Evolutionary conservation across 2,113 vertebrate genomes (phyloP).

Genomic region (Nerophis ophidion): DNA sequence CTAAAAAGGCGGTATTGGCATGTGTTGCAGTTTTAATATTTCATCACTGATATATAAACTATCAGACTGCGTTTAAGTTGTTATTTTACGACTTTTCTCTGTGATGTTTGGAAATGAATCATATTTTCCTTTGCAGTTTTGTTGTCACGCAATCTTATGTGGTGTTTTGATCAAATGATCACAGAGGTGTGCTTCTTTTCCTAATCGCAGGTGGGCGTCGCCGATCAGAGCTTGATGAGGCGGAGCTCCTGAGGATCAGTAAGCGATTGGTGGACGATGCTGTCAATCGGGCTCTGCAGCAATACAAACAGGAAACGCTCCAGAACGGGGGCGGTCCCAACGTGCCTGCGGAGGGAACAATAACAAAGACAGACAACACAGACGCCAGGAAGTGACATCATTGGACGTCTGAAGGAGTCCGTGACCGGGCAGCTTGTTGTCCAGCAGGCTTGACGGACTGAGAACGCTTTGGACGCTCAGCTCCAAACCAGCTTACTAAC

Average conservation of each 20-base stretch:
- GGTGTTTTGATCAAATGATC: no score
- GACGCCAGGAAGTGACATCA: conserved; percentile 58
- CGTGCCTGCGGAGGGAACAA: conserved; percentile 33
- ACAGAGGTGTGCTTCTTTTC: background rate
- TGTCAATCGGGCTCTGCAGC: conserved; percentile 59
- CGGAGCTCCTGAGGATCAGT: conserved; percentile 60
- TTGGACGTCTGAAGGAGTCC: background rate
- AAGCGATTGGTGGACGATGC: conserved; percentile 62
- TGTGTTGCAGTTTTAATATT: no score
- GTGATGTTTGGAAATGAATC: no score
- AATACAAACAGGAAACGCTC: conserved; percentile 65
- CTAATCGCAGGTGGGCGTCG: conserved; percentile 47
- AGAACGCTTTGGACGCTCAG: background rate
- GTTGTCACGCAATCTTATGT: no score
- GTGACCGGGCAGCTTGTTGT: background rate
- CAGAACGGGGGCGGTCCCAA: conserved; percentile 61
- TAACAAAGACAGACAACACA: conserved; percentile 43
- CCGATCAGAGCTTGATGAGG: conserved; percentile 55
- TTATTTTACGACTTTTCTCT: no score
- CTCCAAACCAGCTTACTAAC: background rate
- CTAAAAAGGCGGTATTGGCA: no score
- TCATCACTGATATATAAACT: no score
- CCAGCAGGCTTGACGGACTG: conserved; percentile 21
- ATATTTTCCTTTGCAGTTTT: no score
- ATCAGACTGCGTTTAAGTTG: no score